These are phyloP conservation scores for Oscheius sp. DNA, from an alignment of 2,888 invertebrate species.

Conservation along the genomic window DNA sequence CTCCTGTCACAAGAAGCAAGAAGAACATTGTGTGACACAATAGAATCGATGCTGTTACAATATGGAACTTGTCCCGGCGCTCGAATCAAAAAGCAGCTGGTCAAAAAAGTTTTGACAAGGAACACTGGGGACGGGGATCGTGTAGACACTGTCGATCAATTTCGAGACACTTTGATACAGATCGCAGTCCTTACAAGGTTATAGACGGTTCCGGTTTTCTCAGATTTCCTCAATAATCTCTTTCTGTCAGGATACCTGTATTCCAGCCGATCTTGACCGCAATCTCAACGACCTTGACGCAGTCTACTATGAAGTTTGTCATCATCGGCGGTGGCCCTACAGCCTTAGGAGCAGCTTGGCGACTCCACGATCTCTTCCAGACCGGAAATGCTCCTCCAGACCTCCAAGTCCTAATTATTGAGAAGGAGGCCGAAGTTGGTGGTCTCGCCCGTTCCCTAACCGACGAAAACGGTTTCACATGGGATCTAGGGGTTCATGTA, in stretches of 20 bases:
- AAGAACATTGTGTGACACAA: not conserved
- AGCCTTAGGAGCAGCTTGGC: slow-evolving; percentile 46
- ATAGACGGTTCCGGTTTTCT: not conserved
- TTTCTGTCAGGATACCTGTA: not conserved
- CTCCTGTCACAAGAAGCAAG: not conserved
- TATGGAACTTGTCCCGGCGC: slow-evolving; percentile 18
- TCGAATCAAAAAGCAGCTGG: not conserved
- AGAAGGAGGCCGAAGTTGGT: slow-evolving; percentile 44
- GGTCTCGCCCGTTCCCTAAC: slow-evolving; percentile 48
- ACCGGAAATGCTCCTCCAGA: slow-evolving; percentile 26
- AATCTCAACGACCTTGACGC: slow-evolving; percentile 31
- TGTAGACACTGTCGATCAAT: too few species aligned
- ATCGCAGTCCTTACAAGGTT: not conserved
- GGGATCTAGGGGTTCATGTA: slow-evolving; percentile 51
- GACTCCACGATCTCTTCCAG: slow-evolving; percentile 42
- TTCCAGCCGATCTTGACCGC: slow-evolving; percentile 20
- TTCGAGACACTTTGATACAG: too few species aligned
- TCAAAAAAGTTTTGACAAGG: slow-evolving; percentile 5
- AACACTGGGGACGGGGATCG: not conserved
- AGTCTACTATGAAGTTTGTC: slow-evolving; percentile 41
- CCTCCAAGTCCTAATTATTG: slow-evolving; percentile 43
- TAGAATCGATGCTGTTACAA: slow-evolving; percentile 20
- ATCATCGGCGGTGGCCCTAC: slow-evolving; percentile 54
- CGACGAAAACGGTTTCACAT: slow-evolving; percentile 44
- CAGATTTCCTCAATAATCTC: not conserved